Evolutionary conservation across 2,888 invertebrate species (phyloP), one percentile per base, ranked within the genome.

Genomic region (Kuschelorhynchus macadamiae): DNA sequence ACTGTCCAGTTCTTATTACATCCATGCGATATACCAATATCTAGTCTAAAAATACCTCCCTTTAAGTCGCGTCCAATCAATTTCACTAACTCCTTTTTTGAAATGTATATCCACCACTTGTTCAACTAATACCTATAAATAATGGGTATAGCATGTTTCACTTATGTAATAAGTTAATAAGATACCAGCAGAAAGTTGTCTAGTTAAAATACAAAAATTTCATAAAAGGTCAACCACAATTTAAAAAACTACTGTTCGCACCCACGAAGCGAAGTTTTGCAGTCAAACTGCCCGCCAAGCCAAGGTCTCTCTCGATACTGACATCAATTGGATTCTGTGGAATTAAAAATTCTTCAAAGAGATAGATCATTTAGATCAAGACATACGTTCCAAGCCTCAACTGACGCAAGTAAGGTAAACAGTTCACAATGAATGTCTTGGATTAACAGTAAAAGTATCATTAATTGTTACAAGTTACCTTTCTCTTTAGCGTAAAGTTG

Each of bases 391-490:
- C 18, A 18, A 4, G 20, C 18, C 42, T n/a, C 44, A n/a, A 17
- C 17, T 11, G 4, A 36, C 36, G n/a, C 9, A 36, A 36, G 2
- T 30, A 36, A 14, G 5, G n/a, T 5, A 49, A 20, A 11, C 33
- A 61, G 55, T 30, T 41, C 11, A 18, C 44, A 16, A 47, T n/a
- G 56, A 49, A 57, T 16, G 67, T 67, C 67, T 44, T 33, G 18
- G 52, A 55, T 67, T 63, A 67, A 59, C 67, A 59, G 67, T 67
- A 67, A 67, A 67, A 67, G 70, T 70, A 65, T 32, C 65, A 62
- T 57, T 59, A 65, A 50, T 56, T 64, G 63, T 46, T 60, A 61
- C 61, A 55, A 36, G 56, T 50, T 49, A 53, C 70, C 66, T 70
- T 70, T 70, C 69, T 70, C 69, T 70, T 70, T 60, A 59, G 42